Conservation (phyloP, 2,797 vertebrate species). For the Myotis daubentonii region DNA sequence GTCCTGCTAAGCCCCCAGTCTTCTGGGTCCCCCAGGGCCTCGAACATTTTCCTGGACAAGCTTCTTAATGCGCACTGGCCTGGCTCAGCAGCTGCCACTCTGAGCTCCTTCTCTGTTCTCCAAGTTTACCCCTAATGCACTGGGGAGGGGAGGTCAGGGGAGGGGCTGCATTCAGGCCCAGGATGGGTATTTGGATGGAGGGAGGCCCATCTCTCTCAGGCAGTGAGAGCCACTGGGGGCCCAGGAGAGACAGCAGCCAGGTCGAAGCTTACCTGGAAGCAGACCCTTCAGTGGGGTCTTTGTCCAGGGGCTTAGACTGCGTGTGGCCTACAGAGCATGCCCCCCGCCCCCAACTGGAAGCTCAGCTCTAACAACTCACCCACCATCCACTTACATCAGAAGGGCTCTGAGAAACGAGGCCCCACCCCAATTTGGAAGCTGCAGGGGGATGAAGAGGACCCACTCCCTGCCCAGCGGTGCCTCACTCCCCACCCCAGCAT, state of each 20-base stretch:
- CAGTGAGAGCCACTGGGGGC: neutral
- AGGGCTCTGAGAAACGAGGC: neutral
- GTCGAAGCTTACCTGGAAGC: neutral
- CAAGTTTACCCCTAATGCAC: neutral
- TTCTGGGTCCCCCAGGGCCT: neutral
- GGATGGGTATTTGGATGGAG: neutral
- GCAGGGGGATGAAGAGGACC: too few species aligned
- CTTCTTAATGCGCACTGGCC: neutral
- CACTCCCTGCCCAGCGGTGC: neutral
- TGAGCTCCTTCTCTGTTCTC: neutral
- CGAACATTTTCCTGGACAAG: neutral
- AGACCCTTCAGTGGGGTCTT: neutral
- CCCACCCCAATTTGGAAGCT: neutral
- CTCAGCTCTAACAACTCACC: neutral
- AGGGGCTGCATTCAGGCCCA: neutral
- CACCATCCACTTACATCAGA: neutral
- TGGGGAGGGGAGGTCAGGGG: neutral
- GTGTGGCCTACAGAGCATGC: neutral
- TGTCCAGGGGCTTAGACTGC: neutral
- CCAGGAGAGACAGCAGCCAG: neutral
- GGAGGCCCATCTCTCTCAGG: neutral
- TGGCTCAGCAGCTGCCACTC: neutral
- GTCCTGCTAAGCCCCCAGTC: neutral
- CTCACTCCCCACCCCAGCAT: neutral
- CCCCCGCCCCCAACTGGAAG: fast-evolving